phyloP scores from a whole-genome alignment of 1,140 invertebrate species.

The Dinoponera quadriceps region DNA sequence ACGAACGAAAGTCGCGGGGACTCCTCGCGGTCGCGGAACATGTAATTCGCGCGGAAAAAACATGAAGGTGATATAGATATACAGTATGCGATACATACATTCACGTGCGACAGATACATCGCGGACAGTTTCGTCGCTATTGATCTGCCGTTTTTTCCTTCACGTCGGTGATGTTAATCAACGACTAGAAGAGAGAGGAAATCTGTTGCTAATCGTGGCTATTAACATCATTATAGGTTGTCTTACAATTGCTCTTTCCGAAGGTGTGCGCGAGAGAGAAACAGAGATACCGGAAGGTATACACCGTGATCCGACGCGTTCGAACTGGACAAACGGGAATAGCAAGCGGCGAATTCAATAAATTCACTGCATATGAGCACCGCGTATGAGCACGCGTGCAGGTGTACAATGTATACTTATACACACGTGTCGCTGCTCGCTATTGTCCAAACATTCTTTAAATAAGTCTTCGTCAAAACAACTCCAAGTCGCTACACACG shows the following conservation, averaged over 20 bases:
- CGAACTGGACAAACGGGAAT: slow-evolving; percentile 33
- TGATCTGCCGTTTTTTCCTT: background rate
- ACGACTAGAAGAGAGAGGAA: background rate
- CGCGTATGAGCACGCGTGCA: slow-evolving; percentile 8
- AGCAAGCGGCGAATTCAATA: slow-evolving; percentile 30
- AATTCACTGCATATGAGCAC: slow-evolving; percentile 30
- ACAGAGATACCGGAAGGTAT: slow-evolving; percentile 24
- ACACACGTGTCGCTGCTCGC: slow-evolving; percentile 1
- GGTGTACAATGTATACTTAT: slow-evolving; percentile 4
- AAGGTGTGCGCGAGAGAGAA: background rate
- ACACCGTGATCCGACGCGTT: background rate
- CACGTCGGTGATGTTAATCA: slow-evolving; percentile 1
- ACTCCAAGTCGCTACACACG: background rate
- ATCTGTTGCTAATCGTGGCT: slow-evolving; percentile 21
- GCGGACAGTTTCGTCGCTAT: background rate
- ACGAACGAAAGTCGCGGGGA: background rate
- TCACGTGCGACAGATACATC: background rate
- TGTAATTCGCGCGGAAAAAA: background rate
- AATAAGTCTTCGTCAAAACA: slow-evolving; percentile 1
- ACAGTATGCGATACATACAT: background rate
- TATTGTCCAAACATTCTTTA: slow-evolving; percentile 37
- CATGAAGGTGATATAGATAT: background rate
- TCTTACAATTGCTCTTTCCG: slow-evolving; percentile 11
- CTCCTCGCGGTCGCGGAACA: background rate
- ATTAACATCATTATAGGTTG: slow-evolving; percentile 35